Percentiles rank a stretch among this genome's conserved stretches.
phyloP scores from a whole-genome alignment of 2,113 vertebrate species.

The Addax nasomaculatus region DNA sequence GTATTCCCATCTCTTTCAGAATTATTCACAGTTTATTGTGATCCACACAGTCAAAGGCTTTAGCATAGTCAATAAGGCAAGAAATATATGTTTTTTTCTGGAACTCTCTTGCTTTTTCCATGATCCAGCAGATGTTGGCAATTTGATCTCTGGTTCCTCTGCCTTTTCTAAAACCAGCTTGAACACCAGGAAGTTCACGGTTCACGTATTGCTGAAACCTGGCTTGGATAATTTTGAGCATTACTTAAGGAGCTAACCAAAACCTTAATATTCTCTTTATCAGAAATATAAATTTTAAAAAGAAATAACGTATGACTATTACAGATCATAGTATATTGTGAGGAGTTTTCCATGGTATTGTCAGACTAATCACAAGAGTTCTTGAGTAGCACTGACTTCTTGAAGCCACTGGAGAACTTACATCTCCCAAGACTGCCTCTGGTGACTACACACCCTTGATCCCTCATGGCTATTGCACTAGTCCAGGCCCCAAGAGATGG shows the following conservation, averaged over 20 bases:
- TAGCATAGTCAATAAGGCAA: too few relatives aligned
- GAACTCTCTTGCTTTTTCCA: too few relatives aligned
- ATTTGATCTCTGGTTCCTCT: too few relatives aligned
- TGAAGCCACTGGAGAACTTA: rapidly evolving
- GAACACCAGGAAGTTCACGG: too few relatives aligned
- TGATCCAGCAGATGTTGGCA: too few relatives aligned
- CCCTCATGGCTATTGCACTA: background rate
- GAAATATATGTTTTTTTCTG: too few relatives aligned
- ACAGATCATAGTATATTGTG: background rate
- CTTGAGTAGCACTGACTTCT: background rate
- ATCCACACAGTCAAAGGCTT: too few relatives aligned
- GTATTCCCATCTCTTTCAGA: too few relatives aligned
- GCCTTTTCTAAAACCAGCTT: too few relatives aligned
- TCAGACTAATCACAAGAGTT: background rate
- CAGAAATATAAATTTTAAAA: background rate
- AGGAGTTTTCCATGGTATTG: background rate
- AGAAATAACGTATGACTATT: background rate
- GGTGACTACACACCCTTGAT: background rate
- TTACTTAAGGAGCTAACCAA: background rate
- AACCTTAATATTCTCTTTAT: background rate
- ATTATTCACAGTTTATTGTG: too few relatives aligned
- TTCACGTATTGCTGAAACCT: too few relatives aligned
- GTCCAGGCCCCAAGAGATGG: background rate
- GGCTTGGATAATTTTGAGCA: too few relatives aligned
- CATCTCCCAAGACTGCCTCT: background rate